A percentile compares a stretch with the other conserved stretches of the same genome.
Evolutionary conservation across 2,113 vertebrate species (phyloP).

Genomic region (Daboia siamensis): DNA sequence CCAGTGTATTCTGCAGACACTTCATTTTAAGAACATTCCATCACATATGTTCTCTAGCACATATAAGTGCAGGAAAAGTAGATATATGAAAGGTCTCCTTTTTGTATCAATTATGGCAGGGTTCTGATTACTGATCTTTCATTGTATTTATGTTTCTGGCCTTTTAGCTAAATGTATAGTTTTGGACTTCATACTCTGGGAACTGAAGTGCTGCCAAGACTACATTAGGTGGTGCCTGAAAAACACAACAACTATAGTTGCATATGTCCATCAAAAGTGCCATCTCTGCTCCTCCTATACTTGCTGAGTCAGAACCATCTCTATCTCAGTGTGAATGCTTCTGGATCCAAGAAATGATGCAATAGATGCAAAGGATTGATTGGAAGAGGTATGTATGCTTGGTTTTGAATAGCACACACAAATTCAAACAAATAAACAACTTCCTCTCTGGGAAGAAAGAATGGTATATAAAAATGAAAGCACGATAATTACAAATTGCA

Average conservation of each 20-base stretch:
- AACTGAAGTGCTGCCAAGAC: not conserved
- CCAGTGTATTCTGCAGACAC: not conserved
- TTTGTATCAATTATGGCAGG: not conserved
- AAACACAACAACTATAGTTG: not conserved
- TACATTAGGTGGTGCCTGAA: not conserved
- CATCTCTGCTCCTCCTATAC: not conserved
- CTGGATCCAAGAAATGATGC: not conserved
- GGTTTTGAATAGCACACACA: not conserved
- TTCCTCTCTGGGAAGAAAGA: not conserved
- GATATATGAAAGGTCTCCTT: not conserved
- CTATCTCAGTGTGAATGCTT: not conserved
- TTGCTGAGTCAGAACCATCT: not conserved
- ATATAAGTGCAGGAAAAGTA: not conserved
- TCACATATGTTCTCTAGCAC: not conserved
- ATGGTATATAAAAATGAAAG: not conserved
- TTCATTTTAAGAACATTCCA: not conserved
- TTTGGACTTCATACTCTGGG: not conserved
- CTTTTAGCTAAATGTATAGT: not conserved
- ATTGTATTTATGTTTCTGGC: not conserved
- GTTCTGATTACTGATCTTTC: not conserved
- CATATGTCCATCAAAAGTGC: not conserved
- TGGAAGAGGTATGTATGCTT: not conserved
- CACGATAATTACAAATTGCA: not conserved
- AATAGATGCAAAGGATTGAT: not conserved
- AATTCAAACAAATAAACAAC: not conserved